Conservation (phyloP, 2,113 vertebrate genomes). For the Aptenodytes patagonicus region DNA sequence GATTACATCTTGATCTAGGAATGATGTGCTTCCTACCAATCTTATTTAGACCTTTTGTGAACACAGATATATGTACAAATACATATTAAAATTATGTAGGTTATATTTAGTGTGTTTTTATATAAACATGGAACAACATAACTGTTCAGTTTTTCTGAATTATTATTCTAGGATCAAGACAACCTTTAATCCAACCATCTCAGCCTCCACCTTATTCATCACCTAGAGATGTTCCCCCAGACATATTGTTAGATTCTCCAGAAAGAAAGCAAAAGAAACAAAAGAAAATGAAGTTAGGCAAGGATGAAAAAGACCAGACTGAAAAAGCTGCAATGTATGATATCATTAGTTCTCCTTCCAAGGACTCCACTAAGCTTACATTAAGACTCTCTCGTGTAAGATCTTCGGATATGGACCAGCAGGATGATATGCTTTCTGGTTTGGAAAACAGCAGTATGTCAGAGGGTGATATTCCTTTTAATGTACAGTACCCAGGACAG, state of each 20-base stretch:
- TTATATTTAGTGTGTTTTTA: constrained; percentile 62
- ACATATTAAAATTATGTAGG: constrained; percentile 49
- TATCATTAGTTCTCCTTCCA: constrained; percentile 94
- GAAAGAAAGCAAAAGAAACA: constrained; percentile 92
- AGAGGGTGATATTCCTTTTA: constrained; percentile 90
- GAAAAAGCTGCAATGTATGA: constrained; percentile 97
- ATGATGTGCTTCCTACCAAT: neutral
- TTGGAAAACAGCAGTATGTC: constrained; percentile 91
- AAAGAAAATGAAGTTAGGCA: constrained; percentile 89
- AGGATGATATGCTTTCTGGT: constrained; percentile 86
- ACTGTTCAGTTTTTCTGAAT: constrained; percentile 70
- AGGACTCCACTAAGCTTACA: constrained; percentile 94
- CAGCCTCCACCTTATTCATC: constrained; percentile 90
- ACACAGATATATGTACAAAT: constrained; percentile 22
- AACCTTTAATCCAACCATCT: constrained; percentile 90
- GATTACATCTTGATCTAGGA: neutral
- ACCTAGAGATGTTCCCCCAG: constrained; percentile 89
- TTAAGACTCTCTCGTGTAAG: constrained; percentile 91
- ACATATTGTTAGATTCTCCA: constrained; percentile 90
- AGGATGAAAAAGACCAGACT: constrained; percentile 89
- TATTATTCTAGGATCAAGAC: constrained; percentile 88
- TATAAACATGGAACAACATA: constrained; percentile 66
- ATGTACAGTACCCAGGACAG: constrained; percentile 84
- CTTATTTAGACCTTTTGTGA: constrained; percentile 17
- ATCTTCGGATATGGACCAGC: constrained; percentile 90